Conservation (phyloP, 2,113 vertebrate species). For the Sander lucioperca region DNA sequence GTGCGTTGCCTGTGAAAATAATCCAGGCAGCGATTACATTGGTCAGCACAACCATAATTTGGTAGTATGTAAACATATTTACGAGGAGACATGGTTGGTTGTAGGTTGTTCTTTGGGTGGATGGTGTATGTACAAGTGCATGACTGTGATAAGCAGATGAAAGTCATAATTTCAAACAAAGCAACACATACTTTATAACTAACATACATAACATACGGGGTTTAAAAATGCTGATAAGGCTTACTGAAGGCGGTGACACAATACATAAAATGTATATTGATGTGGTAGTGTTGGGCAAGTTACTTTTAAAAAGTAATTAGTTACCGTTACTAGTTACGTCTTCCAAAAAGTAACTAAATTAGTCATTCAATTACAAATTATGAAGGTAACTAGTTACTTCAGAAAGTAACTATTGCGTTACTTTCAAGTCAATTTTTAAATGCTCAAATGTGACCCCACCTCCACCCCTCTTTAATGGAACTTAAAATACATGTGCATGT, state of each 20-base stretch:
- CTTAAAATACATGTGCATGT: too few relatives aligned
- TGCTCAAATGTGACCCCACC: too few relatives aligned
- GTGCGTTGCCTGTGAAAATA: neutral
- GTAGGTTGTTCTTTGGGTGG: neutral
- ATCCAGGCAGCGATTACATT: slow-evolving; percentile 3
- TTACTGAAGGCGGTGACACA: neutral
- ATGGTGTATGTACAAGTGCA: neutral
- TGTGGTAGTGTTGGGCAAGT: too few relatives aligned
- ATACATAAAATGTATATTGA: neutral
- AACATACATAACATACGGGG: neutral
- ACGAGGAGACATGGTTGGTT: neutral
- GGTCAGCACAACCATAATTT: neutral
- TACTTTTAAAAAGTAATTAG: too few relatives aligned
- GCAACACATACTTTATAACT: neutral
- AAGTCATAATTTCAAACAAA: neutral
- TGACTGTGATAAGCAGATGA: neutral
- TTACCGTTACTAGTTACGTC: too few relatives aligned
- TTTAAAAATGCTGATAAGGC: slow-evolving; percentile 1
- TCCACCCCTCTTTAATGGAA: too few relatives aligned
- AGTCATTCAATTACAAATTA: too few relatives aligned
- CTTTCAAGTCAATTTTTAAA: too few relatives aligned
- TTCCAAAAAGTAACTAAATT: too few relatives aligned
- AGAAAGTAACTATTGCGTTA: too few relatives aligned
- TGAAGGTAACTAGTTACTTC: too few relatives aligned
- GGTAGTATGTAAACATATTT: neutral